Percentiles rank a stretch among this genome's conserved stretches.
phyloP scores from a whole-genome alignment of 2,113 vertebrate species.

The Nannobrachium achirus region DNA sequence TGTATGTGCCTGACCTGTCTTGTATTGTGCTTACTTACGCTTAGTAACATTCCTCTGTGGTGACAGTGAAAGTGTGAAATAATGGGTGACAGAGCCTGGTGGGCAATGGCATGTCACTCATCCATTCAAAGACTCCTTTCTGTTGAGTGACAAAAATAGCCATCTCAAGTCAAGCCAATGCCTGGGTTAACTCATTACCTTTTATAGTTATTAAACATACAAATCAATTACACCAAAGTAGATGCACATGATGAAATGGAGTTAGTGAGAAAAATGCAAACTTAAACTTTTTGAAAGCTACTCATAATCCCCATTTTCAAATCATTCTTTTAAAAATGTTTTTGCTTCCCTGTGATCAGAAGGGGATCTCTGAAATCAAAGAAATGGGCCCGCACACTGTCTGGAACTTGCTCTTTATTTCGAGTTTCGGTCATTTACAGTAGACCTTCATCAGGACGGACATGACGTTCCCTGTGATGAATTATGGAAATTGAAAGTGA shows the following conservation, averaged over 20 bases:
- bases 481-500: too few species aligned
- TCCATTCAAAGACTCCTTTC: background rate
- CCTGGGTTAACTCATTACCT: background rate
- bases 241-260: slow-evolving; percentile 40
- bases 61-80: background rate
- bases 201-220: too few species aligned
- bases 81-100: slow-evolving; percentile 12
- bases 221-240: slow-evolving; percentile 24
- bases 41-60: slow-evolving; percentile 10
- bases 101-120: slow-evolving; percentile 2
- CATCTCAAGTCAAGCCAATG: background rate
- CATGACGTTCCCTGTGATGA: too few species aligned
- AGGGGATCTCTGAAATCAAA: too few species aligned
- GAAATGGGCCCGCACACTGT: too few species aligned
- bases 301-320: too few species aligned
- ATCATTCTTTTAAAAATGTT: too few species aligned
- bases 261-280: slow-evolving; percentile 33
- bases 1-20: too few species aligned
- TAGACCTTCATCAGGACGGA: too few species aligned
- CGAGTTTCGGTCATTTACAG: too few species aligned
- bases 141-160: slow-evolving; percentile 6
- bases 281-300: background rate
- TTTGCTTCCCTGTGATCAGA: too few species aligned
- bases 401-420: too few species aligned
- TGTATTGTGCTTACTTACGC: background rate